Base-by-base conservation (phyloP, 1,140 invertebrate genomes). In the Rhopalosiphum padi region DNA sequence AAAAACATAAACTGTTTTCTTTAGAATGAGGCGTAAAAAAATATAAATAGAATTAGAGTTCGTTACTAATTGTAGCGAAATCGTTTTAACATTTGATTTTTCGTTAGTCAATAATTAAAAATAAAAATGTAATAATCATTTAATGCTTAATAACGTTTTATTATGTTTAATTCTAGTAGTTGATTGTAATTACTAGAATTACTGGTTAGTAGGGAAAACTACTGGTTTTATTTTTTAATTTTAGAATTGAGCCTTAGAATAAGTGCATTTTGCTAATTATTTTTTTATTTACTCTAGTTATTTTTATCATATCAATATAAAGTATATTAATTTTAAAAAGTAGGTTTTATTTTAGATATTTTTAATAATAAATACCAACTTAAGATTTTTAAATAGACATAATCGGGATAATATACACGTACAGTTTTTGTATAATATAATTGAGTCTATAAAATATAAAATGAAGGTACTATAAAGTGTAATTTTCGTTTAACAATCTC, bases 91-190 rank as follows among this genome's bases (percentile, higher is more conserved):
- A 48, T 88, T 88, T 35, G n/a, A 0, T 35, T 87, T 88, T 41
- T 23, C 83, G 25, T 51, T 87, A 87, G 18, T 46, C 30, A 51
- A n/a, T 48, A 48, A 51, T 30, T 48, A 48, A 48, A 9, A 43
- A 37, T 86, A 25, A 86, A 43, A 89, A 89, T 37, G 23, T 37
- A 89, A 87, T 87, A 22, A 87, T 51, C 43, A 46, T 87, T 51
- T 18, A 48, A 35, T 15, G 43, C 15, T 89, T 23, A 89, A 22
- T 53, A 37, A 53, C 43, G 7, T 22, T 0, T 86, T 53, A 37
- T 89, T 89, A 53, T 89, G 6, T 35, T 53, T 53, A 25, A 88
- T 88, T 88, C 25, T 88, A n/a, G 46, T 88, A 22, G 21, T 22
- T 11, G 6, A 60, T 30, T 90, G 53, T 77, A 43, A 68, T 91